Evolutionary conservation across 1,140 invertebrate species (phyloP), one percentile per base, ranked within the genome.

Genomic region (Telenomus remus): DNA sequence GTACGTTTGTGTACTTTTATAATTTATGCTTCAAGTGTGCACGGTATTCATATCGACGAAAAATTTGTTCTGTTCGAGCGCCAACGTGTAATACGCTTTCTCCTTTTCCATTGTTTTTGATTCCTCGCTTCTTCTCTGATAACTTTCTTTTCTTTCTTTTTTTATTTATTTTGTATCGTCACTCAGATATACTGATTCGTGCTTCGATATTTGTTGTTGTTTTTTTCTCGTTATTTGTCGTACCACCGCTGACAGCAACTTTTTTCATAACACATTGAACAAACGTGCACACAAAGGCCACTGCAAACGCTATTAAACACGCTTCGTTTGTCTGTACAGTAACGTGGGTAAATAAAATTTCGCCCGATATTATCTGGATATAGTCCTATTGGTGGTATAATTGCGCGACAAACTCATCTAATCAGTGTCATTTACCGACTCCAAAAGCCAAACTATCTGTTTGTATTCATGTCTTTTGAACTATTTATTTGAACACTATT

Each of bases 1-100:
- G 63, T 68, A 74, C 47, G 51, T 56, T 51, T 53, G 71, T 68
- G 57, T 68, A 61, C 57, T 63, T 74, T 74, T 74, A 68, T 74
- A 74, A 61, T 74, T 74, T 74, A 74, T 74, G 71, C 51, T 68
- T 68, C 57, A 63, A 51, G 51, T 74, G 51, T 56, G 50, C 70
- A 15, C 48, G 13, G 59, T 64, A 64, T 65, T 72, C 69, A 65
- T 59, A 72, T 72, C 68, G 59, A 64, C 51, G 27, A 63, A 71
- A 71, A 63, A 61, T 48, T 39, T n/a, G n/a, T n/a, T 71, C 35
- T 19, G 35, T 51, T 57, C 42, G 43, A 49, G 34, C 14, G 64
- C 44, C 27, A 68, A 13, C 27, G 47, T n/a, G 44, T 37, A 48
- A 37, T 37, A 42, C 46, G 14, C n/a, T 43, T 50, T 56, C n/a